These are phyloP conservation scores for Cyprinus carpio DNA, from an alignment of 2,113 vertebrate genomes.

Conservation along the genomic window DNA sequence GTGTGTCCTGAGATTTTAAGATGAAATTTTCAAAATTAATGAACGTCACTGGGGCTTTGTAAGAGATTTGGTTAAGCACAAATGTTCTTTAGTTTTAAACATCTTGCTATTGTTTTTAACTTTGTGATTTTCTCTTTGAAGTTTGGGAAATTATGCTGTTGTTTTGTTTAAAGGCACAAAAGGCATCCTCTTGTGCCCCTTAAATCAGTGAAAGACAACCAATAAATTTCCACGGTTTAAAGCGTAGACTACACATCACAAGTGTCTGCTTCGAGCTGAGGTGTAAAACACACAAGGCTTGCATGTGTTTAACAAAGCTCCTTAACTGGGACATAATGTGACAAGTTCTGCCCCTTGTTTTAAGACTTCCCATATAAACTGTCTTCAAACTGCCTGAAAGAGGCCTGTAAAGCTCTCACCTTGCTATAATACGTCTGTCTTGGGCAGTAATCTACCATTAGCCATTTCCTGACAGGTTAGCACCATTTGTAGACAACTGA, in stretches of 20 bases:
- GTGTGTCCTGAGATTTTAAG: background rate
- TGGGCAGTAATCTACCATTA: slow-evolving; percentile 6
- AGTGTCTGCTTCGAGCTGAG: slow-evolving; percentile 17
- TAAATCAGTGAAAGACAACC: slow-evolving; percentile 5
- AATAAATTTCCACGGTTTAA: background rate
- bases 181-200: background rate
- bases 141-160: slow-evolving; percentile 10
- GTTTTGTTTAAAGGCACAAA: background rate
- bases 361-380: slow-evolving; percentile 38
- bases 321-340: slow-evolving; percentile 36
- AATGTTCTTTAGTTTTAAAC: background rate
- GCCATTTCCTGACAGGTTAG: slow-evolving; percentile 15
- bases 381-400: slow-evolving; percentile 6
- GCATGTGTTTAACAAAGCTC: slow-evolving; percentile 30
- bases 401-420: slow-evolving; percentile 26
- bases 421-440: slow-evolving; percentile 24
- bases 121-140: slow-evolving; percentile 15
- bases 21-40: background rate
- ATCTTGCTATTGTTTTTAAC: background rate
- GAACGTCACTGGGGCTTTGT: background rate
- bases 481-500: slow-evolving; percentile 4
- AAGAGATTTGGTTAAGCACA: background rate
- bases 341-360: slow-evolving; percentile 28
- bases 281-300: slow-evolving; percentile 25
- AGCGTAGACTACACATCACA: slow-evolving; percentile 9